Conservation (phyloP, 2,888 invertebrate species). For the Erannis defoliaria region DNA sequence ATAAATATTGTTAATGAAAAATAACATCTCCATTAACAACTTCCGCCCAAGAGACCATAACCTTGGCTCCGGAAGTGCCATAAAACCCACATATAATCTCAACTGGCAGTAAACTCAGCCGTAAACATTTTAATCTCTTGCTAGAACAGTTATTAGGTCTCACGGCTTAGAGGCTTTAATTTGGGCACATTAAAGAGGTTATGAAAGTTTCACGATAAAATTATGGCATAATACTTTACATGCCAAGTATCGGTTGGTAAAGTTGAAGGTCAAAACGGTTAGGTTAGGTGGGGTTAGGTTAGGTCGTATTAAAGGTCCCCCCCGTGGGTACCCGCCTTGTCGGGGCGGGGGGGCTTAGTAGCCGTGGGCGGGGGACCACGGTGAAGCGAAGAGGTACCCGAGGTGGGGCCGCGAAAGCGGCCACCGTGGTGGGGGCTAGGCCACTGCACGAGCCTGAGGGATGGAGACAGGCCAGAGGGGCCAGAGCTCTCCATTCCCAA, state of each 20-base stretch:
- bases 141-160: slow-evolving; percentile 17
- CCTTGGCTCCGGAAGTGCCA: slow-evolving; percentile 34
- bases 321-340: too few relatives aligned
- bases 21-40: slow-evolving; percentile 22
- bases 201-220: slow-evolving; percentile 19
- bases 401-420: too few relatives aligned
- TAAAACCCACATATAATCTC: slow-evolving; percentile 33
- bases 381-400: too few relatives aligned
- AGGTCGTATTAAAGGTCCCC: too few relatives aligned
- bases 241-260: background rate
- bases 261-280: slow-evolving; percentile 2
- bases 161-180: slow-evolving; percentile 13
- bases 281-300: too few relatives aligned
- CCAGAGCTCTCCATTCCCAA: too few relatives aligned
- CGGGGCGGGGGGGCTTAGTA: too few relatives aligned
- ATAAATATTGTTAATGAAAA: background rate
- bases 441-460: too few relatives aligned
- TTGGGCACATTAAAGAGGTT: slow-evolving; percentile 12
- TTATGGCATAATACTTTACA: background rate
- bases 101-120: slow-evolving; percentile 30
- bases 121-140: slow-evolving; percentile 38
- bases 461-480: too few relatives aligned
- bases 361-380: too few relatives aligned
- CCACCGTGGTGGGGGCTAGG: too few relatives aligned
- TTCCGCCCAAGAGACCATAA: slow-evolving; percentile 29